Conservation (phyloP, 2,797 vertebrate genomes). For the Carduelis carduelis region DNA sequence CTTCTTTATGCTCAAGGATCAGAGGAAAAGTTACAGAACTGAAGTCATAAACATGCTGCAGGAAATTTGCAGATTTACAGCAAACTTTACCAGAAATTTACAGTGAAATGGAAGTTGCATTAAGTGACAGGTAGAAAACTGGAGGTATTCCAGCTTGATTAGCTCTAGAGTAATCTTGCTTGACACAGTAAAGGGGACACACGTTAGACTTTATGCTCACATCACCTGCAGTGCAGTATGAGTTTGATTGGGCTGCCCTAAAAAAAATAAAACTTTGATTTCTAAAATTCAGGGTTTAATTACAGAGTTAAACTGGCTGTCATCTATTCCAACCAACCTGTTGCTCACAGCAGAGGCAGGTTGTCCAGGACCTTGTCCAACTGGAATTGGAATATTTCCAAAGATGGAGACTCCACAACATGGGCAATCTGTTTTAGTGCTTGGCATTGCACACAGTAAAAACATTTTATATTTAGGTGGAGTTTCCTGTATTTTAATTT, state of each 20-base stretch:
- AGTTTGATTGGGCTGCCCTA: not conserved
- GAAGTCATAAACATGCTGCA: not conserved
- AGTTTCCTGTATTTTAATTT: not conserved
- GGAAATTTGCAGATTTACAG: not conserved
- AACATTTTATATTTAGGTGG: not conserved
- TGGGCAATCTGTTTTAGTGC: not conserved
- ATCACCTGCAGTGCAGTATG: not conserved
- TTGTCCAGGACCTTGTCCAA: not conserved
- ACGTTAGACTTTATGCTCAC: fast-evolving
- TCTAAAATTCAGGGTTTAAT: not conserved
- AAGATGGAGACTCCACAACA: not conserved
- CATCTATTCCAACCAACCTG: not conserved
- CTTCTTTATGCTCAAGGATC: not conserved
- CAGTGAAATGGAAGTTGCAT: not conserved
- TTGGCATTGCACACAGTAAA: not conserved
- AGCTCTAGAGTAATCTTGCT: not conserved
- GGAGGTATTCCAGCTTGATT: not conserved
- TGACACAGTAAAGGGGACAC: not conserved
- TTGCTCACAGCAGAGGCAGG: not conserved
- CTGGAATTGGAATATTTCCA: not conserved
- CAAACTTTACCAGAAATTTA: not conserved
- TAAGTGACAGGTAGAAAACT: not conserved
- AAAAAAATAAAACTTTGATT: not conserved
- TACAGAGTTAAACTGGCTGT: not conserved
- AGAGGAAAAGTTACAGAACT: not conserved